phyloP scores from a whole-genome alignment of 2,797 vertebrate genomes.

The Pangasius macronema region DNA sequence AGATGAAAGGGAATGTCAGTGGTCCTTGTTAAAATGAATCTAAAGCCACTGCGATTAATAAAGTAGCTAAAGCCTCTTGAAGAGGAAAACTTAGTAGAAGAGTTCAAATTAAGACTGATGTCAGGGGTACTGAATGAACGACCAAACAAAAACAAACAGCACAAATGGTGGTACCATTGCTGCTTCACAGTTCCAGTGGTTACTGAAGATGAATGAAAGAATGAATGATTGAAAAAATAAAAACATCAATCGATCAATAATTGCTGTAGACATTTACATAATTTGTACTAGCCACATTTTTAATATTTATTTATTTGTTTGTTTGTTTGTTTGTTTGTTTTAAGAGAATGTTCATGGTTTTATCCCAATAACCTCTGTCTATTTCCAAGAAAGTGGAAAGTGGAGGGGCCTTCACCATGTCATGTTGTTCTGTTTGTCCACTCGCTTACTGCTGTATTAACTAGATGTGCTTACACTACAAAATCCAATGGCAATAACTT shows the following conservation, averaged over 20 bases:
- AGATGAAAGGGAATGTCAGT: background rate
- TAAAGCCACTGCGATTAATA: background rate
- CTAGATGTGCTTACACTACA: background rate
- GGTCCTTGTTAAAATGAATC: background rate
- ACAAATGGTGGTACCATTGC: background rate
- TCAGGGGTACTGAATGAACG: background rate
- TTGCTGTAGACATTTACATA: too few species aligned
- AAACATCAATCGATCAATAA: background rate
- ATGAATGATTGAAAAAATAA: background rate
- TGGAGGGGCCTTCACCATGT: background rate
- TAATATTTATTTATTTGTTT: too few species aligned
- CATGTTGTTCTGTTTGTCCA: background rate
- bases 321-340: too few species aligned
- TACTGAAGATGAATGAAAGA: background rate
- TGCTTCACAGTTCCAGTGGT: background rate
- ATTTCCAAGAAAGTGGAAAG: background rate
- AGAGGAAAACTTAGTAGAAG: background rate
- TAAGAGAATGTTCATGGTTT: background rate
- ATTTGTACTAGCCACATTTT: background rate
- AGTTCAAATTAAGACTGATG: background rate
- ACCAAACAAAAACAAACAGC: background rate
- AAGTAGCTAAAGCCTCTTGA: background rate
- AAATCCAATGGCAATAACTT: background rate
- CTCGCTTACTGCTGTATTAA: background rate
- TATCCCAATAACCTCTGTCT: background rate